Base-by-base conservation (phyloP, 2,113 vertebrate genomes). In the Rhinoderma darwinii region DNA sequence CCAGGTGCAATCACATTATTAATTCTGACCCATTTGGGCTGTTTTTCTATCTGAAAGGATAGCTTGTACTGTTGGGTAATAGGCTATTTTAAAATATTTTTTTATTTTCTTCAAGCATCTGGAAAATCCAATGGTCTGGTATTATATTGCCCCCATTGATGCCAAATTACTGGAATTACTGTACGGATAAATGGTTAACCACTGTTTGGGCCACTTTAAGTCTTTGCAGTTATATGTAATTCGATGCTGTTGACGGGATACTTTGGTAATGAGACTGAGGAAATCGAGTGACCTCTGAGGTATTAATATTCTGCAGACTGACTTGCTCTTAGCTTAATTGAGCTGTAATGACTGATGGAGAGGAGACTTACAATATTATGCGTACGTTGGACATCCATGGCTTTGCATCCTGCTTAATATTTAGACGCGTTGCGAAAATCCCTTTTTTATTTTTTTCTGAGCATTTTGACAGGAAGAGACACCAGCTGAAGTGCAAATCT, bases 331-430 rank as follows among this genome's bases (percentile, higher is more conserved):
- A 51, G 63, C 41, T 72, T 83, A 83, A 83, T 83, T 70, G 61
- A 83, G 81, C 61, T 47, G n/a, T 83, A 83, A 83, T 68, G 81
- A 84, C 47, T 30, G 83, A 75, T 84, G 50, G 35, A 39, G 32
- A 84, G 66, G 63, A 84, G 47, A 20, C 32, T 41, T 25, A 54
- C 39, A 84, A 43, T 39, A 75, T 84, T 73, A n/a, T 84, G 32
- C 51, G 18, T 75, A 59, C 17, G 39, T 39, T 25, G 51, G 44
- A n/a, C 70, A 61, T 43, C 35, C 35, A 61, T n/a, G 43, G 44
- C 68, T 54, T 41, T 41, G 56, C 37, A 44, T 81, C 54, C 17
- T 15, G 11, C 37, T 37, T 63, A 81, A 6, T 32, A 63, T 63
- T 63, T 41, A 44, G 22, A 14, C 35, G 25, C 37, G 51, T 27